Conservation (phyloP, 1,140 invertebrate species). For the Campoletis sonorensis region DNA sequence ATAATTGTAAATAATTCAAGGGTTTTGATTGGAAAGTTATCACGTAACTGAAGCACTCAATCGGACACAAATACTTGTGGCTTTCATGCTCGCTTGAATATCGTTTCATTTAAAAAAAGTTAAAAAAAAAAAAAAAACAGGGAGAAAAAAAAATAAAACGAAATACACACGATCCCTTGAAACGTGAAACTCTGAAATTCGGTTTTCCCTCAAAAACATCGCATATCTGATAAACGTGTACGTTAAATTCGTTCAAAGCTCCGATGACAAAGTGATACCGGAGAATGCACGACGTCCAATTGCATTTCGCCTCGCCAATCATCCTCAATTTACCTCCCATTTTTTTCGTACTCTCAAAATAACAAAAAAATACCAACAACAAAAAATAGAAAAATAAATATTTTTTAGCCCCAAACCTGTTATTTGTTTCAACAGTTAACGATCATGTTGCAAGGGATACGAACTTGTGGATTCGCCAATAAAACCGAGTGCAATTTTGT, state of each 20-base stretch:
- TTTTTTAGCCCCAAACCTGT: neutral
- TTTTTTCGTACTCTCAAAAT: neutral
- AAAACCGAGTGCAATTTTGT: too few relatives aligned
- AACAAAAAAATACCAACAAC: neutral
- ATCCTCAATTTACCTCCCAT: neutral
- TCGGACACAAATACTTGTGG: neutral
- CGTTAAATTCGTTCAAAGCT: neutral
- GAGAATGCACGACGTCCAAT: neutral
- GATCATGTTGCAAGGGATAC: too few relatives aligned
- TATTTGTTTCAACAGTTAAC: too few relatives aligned
- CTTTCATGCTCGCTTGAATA: neutral
- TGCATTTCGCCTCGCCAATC: neutral
- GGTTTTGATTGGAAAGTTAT: conserved; percentile 13
- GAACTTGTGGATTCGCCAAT: too few relatives aligned
- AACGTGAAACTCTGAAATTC: conserved; percentile 26
- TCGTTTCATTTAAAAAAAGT: neutral
- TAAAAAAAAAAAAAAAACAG: neutral
- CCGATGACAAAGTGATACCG: conserved; percentile 12
- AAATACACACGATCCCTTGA: neutral
- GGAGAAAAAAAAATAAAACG: neutral
- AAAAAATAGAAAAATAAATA: neutral
- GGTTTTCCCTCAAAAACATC: neutral
- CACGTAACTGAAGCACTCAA: neutral
- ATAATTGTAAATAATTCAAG: conserved; percentile 26
- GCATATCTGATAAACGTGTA: neutral